Base-by-base conservation (phyloP, 2,113 vertebrate species). In the Rousettus leschenaultii region DNA sequence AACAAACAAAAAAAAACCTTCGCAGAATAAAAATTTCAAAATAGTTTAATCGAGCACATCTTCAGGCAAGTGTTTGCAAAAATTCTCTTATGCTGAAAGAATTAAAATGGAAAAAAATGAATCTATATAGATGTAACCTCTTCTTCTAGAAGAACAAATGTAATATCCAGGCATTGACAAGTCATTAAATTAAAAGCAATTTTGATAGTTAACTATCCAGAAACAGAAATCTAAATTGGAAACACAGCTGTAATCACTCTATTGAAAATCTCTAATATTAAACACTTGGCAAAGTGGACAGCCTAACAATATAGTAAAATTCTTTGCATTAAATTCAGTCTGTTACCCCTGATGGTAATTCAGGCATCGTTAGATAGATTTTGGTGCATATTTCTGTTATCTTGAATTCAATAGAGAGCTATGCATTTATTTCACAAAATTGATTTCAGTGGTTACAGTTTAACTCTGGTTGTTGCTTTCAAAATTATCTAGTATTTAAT, bases 161-260 rank as follows among this genome's bases (percentile, higher is more conserved):
- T 22, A 94, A 85, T 85, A 96, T 55, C 16, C 24, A 92, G 6
- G 4, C 40, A 89, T 15, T 70, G 80, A 57, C 55, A 82, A 55
- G 53, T 96, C 85, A 88, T 95, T 92, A 86, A 92, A 92, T 97
- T 95, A 97, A 96, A 97, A 93, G 85, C 66, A 91, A 89, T 82
- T 95, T 90, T 95, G 92, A 96, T 92, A 89, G 70, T 77, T 97
- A 96, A 97, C 78, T 91, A 73, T 70, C 71, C 48, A 82, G 92
- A 97, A 96, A 96, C 21, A 96, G 71, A 91, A 88, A 95, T 83
- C 68, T 93, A 89, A 97, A 96, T 96, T 63, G 94, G 73, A 93
- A 96, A 92, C n/a, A 80, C 43, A 89, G 68, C 45, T 83, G 7
- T 78, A 94, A 91, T 94, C 55, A 94, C 83, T 53, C 55, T 35